A percentile compares a stretch with the other conserved stretches of the same genome.
Evolutionary conservation across 2,888 invertebrate genomes (phyloP).

Genomic region (Pammene aurita): DNA sequence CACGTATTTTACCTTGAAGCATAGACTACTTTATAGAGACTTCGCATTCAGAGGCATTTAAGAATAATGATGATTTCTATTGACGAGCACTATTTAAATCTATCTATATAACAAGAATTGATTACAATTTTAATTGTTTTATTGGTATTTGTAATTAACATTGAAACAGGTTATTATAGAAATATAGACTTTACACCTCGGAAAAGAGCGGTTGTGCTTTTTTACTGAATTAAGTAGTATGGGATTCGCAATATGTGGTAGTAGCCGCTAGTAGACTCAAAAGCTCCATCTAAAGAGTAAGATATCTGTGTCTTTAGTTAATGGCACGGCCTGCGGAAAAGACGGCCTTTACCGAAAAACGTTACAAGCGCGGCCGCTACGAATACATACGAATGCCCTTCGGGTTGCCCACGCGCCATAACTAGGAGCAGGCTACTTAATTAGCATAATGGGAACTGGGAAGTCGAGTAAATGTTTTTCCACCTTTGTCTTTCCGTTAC

Average conservation of each 20-base stretch:
- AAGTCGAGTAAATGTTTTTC: slow-evolving; percentile 60
- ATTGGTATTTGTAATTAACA: too few relatives aligned
- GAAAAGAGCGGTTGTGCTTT: too few relatives aligned
- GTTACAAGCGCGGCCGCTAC: not conserved
- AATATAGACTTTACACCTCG: too few relatives aligned
- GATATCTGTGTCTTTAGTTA: slow-evolving; percentile 14
- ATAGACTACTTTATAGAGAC: slow-evolving; percentile 5
- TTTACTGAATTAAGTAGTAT: too few relatives aligned
- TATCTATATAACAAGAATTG: too few relatives aligned
- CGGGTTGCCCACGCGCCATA: slow-evolving; percentile 35
- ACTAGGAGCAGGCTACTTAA: slow-evolving; percentile 52
- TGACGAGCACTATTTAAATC: too few relatives aligned
- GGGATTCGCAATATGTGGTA: too few relatives aligned
- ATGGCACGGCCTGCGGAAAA: slow-evolving; percentile 12
- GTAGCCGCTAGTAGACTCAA: not conserved
- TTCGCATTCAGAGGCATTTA: not conserved
- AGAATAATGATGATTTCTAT: too few relatives aligned
- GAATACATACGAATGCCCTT: slow-evolving; percentile 11
- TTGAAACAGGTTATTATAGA: too few relatives aligned
- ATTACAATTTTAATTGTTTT: too few relatives aligned
- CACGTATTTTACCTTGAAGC: slow-evolving; percentile 20
- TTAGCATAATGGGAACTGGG: slow-evolving; percentile 64
- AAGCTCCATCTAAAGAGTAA: not conserved
- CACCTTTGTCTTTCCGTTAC: slow-evolving; percentile 57
- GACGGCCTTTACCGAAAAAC: not conserved